These are phyloP conservation scores for Bradypus variegatus DNA, from an alignment of 2,797 vertebrate genomes.

Conservation along the genomic window DNA sequence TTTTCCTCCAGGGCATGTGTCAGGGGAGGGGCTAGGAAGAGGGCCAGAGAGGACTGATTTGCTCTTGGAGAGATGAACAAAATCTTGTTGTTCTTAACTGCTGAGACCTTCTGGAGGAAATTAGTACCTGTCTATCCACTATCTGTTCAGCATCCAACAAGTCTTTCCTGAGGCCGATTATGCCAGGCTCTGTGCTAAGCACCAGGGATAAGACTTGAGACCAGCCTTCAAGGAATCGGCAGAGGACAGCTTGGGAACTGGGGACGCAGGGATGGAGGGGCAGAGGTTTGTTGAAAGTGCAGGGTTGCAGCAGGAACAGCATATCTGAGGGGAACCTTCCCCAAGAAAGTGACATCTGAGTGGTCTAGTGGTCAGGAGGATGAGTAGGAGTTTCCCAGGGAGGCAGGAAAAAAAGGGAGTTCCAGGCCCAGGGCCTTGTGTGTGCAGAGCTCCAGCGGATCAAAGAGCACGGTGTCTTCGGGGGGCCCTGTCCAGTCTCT, in stretches of 20 bases:
- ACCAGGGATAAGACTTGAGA: fast-evolving
- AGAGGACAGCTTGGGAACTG: not conserved
- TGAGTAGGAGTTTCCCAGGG: not conserved
- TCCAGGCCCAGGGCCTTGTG: fast-evolving
- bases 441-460: not conserved
- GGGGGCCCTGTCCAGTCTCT: not conserved
- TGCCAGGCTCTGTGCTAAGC: not conserved
- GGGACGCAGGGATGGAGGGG: not conserved
- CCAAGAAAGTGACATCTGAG: not conserved
- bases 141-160: not conserved
- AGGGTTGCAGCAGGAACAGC: no score
- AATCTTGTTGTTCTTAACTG: not conserved
- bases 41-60: not conserved
- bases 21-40: not conserved
- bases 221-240: fast-evolving
- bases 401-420: not conserved
- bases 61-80: not conserved
- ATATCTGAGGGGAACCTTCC: not conserved
- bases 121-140: not conserved
- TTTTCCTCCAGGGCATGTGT: not conserved
- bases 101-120: not conserved
- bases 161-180: not conserved
- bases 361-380: not conserved
- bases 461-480: not conserved
- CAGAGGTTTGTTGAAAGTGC: not conserved